Percentiles rank a stretch among this genome's conserved stretches.
Conservation (phyloP, 2,797 vertebrate genomes). For the Jordanella pulchra region DNA sequence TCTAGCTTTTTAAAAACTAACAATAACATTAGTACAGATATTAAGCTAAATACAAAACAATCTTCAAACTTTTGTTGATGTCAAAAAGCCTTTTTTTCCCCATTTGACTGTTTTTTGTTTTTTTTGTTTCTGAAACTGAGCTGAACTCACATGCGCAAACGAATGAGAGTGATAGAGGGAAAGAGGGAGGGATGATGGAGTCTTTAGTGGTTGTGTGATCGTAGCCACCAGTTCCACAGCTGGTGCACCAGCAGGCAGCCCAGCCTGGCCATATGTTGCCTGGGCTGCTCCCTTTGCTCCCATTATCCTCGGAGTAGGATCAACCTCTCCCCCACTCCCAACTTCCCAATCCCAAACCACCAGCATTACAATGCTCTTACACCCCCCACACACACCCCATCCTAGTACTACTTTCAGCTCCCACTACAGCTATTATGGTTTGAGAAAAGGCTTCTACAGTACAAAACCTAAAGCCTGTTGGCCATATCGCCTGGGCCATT, state of each 20-base stretch:
- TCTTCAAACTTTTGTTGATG: neutral
- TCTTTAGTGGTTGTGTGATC: constrained; percentile 83
- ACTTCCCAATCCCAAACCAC: constrained; percentile 17
- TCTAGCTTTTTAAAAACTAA: neutral
- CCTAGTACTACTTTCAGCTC: constrained; percentile 9
- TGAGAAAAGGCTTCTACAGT: neutral
- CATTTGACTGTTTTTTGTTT: neutral
- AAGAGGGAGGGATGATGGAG: constrained; percentile 52
- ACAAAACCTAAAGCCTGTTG: neutral
- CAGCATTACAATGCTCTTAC: constrained; percentile 17
- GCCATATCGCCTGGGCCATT: neutral
- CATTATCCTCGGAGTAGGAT: constrained; percentile 84
- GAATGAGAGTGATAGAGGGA: constrained; percentile 11
- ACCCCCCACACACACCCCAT: constrained; percentile 5
- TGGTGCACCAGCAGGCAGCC: constrained; percentile 91
- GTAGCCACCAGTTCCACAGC: constrained; percentile 88
- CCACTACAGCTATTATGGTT: constrained; percentile 5
- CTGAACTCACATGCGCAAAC: constrained; percentile 46
- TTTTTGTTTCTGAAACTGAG: constrained; percentile 3
- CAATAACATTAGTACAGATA: neutral
- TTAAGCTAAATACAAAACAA: neutral
- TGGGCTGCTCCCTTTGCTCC: constrained; percentile 89
- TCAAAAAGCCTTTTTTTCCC: too few relatives aligned
- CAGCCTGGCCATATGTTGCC: constrained; percentile 90
- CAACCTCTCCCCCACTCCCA: constrained; percentile 23